Evolutionary conservation across 1,140 invertebrate genomes (phyloP).

Genomic region (Aplysia californica): DNA sequence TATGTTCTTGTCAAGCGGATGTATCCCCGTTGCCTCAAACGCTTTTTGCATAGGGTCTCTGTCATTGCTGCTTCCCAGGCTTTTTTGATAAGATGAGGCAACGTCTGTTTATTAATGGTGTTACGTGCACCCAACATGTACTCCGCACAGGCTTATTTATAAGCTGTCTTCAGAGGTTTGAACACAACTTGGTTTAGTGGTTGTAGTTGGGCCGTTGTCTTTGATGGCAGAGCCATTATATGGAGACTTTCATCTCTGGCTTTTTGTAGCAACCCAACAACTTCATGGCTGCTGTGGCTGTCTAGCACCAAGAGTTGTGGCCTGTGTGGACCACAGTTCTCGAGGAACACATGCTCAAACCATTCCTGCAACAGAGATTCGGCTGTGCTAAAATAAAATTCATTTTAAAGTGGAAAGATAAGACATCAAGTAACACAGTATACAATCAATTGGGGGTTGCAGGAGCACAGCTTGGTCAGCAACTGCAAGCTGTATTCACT

Average conservation of each 20-base stretch:
- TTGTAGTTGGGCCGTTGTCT: slow-evolving; percentile 44
- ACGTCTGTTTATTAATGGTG: slow-evolving; percentile 34
- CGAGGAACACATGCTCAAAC: slow-evolving; percentile 39
- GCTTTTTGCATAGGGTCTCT: no score
- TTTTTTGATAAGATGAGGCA: no score
- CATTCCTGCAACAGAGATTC: no score
- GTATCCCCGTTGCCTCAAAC: no score
- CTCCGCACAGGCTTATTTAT: slow-evolving; percentile 33
- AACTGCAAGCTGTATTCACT: no score
- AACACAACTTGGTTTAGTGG: slow-evolving; percentile 40
- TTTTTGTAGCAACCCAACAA: slow-evolving; percentile 32
- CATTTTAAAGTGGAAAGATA: no score
- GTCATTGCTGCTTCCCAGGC: no score
- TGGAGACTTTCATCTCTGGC: slow-evolving; percentile 30
- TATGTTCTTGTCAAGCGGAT: no score
- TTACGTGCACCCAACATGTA: slow-evolving; percentile 28
- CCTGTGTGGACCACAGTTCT: slow-evolving; percentile 35
- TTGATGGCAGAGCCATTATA: slow-evolving; percentile 43
- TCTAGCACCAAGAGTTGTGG: slow-evolving; percentile 40
- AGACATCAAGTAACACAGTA: no score
- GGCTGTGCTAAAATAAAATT: no score
- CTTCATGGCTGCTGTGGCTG: slow-evolving; percentile 35
- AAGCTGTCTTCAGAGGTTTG: slow-evolving; percentile 38
- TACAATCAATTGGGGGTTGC: no score
- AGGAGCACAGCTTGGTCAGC: no score